Evolutionary conservation across 2,888 invertebrate genomes (phyloP), one percentile per base, ranked within the genome.

Genomic region (Perdita meconis): DNA sequence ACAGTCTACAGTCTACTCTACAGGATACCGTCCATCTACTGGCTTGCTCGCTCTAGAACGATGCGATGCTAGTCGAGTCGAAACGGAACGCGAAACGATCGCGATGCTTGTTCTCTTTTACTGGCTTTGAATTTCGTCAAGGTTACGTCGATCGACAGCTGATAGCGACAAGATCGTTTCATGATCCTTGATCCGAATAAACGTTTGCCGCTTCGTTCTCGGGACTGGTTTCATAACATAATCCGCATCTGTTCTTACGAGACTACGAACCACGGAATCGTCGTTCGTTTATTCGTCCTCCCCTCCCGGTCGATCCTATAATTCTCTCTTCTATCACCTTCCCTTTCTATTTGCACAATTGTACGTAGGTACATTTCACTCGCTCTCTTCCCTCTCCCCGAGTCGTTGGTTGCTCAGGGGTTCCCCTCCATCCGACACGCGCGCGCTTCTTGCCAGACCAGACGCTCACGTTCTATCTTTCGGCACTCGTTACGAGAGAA

Each of bases 131-230:
- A 78, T 44, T 59, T 70, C 50, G 16, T 76, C 78, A 76, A 78
- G 78, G 78, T 76, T 67, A 53, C 22, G 24, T 51, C 76, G 76
- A 75, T 69, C 65, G 42, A 57, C 40, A 55, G 40, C 66, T 22
- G 30, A 30, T 30, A 30, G 30, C 6, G 6, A 6, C 6, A 13
- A 53, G 74, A 77, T 78, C 74, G 84, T 82, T 82, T 60, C 80
- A 61, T 71, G 81, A 85, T 81, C 84, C 84, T 85, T 85, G 84
- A 84, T 84, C 84, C 84, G 80, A 84, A 84, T 85, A 85, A 83
- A 82, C 78, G 65, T 61, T 72, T 60, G 75, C 60, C 63, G 75
- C 60, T 76, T 60, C 73, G 57, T 76, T 78, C 69, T 40, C 63
- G 71, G 60, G 72, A 76, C 74, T 73, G 76, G 79, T 85, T 84